Evolutionary conservation across 2,113 vertebrate genomes (phyloP), one percentile per base, ranked within the genome.

Genomic region (Phylloscopus trochiloides): DNA sequence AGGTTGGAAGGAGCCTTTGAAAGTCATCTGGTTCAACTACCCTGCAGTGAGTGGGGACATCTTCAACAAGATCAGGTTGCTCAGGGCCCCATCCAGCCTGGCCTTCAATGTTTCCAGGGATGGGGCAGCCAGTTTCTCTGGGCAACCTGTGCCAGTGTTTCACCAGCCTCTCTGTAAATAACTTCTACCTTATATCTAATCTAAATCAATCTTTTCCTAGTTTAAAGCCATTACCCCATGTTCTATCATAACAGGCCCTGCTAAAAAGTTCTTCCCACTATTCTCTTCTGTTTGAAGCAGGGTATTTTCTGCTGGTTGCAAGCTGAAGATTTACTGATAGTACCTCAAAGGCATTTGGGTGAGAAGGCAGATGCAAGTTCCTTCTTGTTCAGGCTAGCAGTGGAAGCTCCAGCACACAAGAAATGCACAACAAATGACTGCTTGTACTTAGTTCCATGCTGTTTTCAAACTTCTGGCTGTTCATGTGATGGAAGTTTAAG

Each of bases 341-440:
- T 75, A 54, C 90, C 90, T 65, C 65, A 73, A 70, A 95, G 96
- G 92, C 93, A 96, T 96, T 88, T 96, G 85, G 85, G 85, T 93
- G 90, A 96, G 82, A 90, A 95, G 87, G 88, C 88, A 92, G 26
- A 36, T 73, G 38, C 92, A 63, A 81, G 94, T 95, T 92, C 24
- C 38, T 71, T 92, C 96, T 94, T 97, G 97, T 86, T 79, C 71
- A 62, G 75, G n/a, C 94, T 76, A 51, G 90, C 68, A 67, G 65
- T 77, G 63, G 85, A 90, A 89, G 34, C 36, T 94, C 20, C 75
- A 84, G 54, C 55, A 14, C 55, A 62, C 21, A 59, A 55, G 32
- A 91, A 83, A 70, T 29, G 32, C 65, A 29, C 29, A 90, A 34
- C n/a, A 67, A 86, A 79, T 52, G 26, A 40, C 58, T 82, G 59